phyloP scores from a whole-genome alignment of 2,888 invertebrate species.

The Achlya flavicornis region DNA sequence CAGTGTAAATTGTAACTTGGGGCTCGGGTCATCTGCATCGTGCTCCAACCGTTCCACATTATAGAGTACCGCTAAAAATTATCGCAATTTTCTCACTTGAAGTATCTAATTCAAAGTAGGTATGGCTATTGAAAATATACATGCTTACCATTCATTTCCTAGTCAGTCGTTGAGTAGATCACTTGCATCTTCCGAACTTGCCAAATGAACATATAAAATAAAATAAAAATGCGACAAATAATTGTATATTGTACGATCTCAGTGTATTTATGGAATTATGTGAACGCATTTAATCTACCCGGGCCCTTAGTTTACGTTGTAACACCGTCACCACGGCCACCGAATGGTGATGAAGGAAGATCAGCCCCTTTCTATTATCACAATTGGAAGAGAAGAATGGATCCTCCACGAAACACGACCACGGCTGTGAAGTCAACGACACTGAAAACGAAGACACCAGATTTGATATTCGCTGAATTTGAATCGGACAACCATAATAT shows the following conservation, averaged over 20 bases:
- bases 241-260: conserved; percentile 45
- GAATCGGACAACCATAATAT: conserved; percentile 62
- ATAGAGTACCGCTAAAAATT: conserved; percentile 78
- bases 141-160: conserved; percentile 58
- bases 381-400: conserved; percentile 76
- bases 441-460: conserved; percentile 62
- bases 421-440: conserved; percentile 48
- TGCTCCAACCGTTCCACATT: conserved; percentile 72
- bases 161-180: conserved; percentile 56
- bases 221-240: conserved; percentile 53
- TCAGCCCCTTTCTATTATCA: conserved; percentile 74
- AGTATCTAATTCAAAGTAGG: conserved; percentile 31
- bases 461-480: conserved; percentile 78
- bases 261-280: conserved; percentile 49
- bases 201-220: conserved; percentile 51
- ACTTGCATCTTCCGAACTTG: conserved; percentile 41
- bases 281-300: conserved; percentile 53
- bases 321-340: conserved; percentile 63
- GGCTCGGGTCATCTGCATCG: conserved; percentile 65
- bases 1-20: conserved; percentile 70
- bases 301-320: conserved; percentile 76
- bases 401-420: conserved; percentile 49
- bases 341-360: conserved; percentile 54
- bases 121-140: conserved; percentile 53
- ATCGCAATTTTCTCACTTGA: conserved; percentile 67